These are phyloP conservation scores for Sarcophaga variegata DNA, from an alignment of 2,888 invertebrate species.

Conservation along the genomic window DNA sequence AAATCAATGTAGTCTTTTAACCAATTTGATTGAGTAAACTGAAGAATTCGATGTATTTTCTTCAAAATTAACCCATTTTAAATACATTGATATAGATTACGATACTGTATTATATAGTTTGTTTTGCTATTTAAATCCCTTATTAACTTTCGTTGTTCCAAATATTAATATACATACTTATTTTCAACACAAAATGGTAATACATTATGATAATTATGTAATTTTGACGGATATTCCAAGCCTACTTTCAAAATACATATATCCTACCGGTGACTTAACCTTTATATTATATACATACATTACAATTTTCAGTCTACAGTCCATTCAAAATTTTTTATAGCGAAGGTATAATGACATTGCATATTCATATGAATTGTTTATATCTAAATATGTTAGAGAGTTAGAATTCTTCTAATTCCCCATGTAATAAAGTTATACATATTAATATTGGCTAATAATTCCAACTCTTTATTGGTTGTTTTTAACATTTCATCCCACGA, in stretches of 20 bases:
- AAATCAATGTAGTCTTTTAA: constrained; percentile 71
- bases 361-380: constrained; percentile 70
- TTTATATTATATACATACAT: neutral
- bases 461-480: no score
- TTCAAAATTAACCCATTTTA: constrained; percentile 71
- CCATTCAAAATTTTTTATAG: constrained; percentile 67
- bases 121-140: constrained; percentile 64
- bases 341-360: constrained; percentile 73
- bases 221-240: constrained; percentile 36
- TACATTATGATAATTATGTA: constrained; percentile 37
- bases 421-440: constrained; percentile 41
- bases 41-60: constrained; percentile 72
- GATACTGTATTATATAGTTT: constrained; percentile 72
- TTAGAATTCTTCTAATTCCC: constrained; percentile 25
- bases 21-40: constrained; percentile 73
- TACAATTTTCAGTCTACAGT: neutral
- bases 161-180: neutral
- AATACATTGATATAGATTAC: constrained; percentile 72
- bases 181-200: constrained; percentile 51
- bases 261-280: constrained; percentile 62
- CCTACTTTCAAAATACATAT: constrained; percentile 70
- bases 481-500: no score
- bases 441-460: no score
- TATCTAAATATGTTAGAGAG: constrained; percentile 69
- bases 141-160: constrained; percentile 63